Evolutionary conservation across 2,797 vertebrate species (phyloP), one percentile per base, ranked within the genome.

Genomic region (Gobionotothen gibberifrons): DNA sequence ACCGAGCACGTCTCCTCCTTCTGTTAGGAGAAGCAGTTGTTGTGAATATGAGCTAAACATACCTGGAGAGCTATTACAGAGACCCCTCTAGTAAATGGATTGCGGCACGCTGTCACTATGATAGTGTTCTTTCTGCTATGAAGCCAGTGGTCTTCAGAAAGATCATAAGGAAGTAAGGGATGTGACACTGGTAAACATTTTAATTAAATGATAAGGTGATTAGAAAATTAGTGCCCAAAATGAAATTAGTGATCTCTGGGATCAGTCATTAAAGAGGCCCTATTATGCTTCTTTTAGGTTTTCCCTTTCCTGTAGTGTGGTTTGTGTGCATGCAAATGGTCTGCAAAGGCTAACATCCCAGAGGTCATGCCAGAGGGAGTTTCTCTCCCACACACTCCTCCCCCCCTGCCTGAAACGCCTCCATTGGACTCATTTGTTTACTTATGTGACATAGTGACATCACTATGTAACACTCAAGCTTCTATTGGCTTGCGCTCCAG

Each of bases 11-110:
- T 76, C 76, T 83, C 79, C 65, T 77, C 75, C 76, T 86, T 44
- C 72, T 75, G 84, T 82, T 74, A 44, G 56, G 57, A 49, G 75
- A 69, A 26, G 69, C 64, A 55, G 70, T 74, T 62, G 74, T 79
- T 66, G 75, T 58, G 75, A 78, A 70, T 65, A 60, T 80, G 72
- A 85, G 67, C 71, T 67, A 32, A 73, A 81, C 60, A 59, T 55
- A 85, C 84, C 76, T 83, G 69, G 73, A 89, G 77, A 87, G 79
- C 72, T 53, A 67, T 79, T 77, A 78, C 54, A 54, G 72, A 83
- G 76, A 64, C 40, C 75, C 66, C 74, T 66, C 16, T 57, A 16
- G 68, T 76, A 76, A 80, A 72, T 62, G 68, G 46, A 62, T 66
- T 40, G 62, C 15, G 3, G 64, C 73, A 19, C n/a, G 3, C 46